These are phyloP conservation scores for Tinea pellionella DNA, from an alignment of 2,888 invertebrate species.

Conservation along the genomic window DNA sequence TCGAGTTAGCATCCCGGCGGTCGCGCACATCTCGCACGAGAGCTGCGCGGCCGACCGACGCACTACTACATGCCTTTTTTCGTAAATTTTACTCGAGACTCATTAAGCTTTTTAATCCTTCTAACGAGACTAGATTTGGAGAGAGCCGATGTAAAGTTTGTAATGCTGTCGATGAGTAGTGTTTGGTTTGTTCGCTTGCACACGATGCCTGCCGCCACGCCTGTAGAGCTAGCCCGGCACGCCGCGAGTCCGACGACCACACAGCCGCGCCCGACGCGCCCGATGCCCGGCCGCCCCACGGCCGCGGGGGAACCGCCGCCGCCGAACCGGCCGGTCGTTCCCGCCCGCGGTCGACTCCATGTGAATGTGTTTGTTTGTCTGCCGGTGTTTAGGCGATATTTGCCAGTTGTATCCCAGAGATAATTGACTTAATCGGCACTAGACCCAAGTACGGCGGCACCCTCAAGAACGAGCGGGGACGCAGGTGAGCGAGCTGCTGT, in stretches of 20 bases:
- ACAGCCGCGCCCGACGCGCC: constrained; percentile 30
- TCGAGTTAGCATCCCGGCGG: constrained; percentile 67
- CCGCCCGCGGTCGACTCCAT: constrained; percentile 32
- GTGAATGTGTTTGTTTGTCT: constrained; percentile 73
- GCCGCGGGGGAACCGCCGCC: constrained; percentile 14
- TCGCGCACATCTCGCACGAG: constrained; percentile 66
- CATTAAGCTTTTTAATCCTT: constrained; percentile 69
- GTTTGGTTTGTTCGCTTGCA: constrained; percentile 72
- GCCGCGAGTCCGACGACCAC: constrained; percentile 66
- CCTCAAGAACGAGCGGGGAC: constrained; percentile 99
- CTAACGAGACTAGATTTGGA: constrained; percentile 69
- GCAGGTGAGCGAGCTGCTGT: constrained; percentile 96
- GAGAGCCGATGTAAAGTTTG: constrained; percentile 70
- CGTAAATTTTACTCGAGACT: constrained; percentile 65
- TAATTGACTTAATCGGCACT: constrained; percentile 99
- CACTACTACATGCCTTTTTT: constrained; percentile 68
- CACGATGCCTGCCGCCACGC: constrained; percentile 72
- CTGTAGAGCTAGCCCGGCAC: constrained; percentile 70
- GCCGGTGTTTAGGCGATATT: constrained; percentile 95
- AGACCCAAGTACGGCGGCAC: constrained; percentile 99
- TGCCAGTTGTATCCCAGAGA: constrained; percentile 99
- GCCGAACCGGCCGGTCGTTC: constrained; percentile 29
- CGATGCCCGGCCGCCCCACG: constrained; percentile 22
- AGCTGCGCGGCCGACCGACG: constrained; percentile 67
- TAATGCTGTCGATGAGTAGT: constrained; percentile 71